phyloP scores from a whole-genome alignment of 2,888 invertebrate species.

The Drosophila dives region DNA sequence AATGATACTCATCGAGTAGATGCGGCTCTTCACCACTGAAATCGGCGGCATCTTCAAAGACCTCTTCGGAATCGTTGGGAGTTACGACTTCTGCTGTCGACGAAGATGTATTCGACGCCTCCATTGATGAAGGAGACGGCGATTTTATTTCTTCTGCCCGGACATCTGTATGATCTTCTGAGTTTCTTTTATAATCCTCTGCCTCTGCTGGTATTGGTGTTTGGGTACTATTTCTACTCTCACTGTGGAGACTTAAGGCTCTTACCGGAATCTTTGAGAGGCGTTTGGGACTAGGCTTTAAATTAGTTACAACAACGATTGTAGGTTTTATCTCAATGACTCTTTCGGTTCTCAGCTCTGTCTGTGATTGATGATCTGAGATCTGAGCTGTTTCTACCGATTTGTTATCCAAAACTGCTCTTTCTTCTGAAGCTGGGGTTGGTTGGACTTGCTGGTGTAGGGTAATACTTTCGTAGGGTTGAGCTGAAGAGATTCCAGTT shows the following conservation, averaged over 20 bases:
- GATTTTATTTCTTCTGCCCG: background rate
- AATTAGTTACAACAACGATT: background rate
- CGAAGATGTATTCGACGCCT: background rate
- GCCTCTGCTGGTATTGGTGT: constrained; percentile 30
- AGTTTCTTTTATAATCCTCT: background rate
- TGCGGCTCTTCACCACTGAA: constrained; percentile 65
- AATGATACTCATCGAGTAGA: constrained; percentile 55
- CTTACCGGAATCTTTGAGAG: constrained; percentile 81
- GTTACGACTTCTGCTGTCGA: constrained; percentile 15
- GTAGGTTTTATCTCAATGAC: constrained; percentile 5
- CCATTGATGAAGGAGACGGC: background rate
- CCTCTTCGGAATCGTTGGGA: constrained; percentile 59
- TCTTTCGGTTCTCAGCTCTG: constrained; percentile 1
- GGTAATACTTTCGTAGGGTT: too few relatives aligned
- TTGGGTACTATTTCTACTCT: constrained; percentile 37
- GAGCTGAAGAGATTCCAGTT: background rate
- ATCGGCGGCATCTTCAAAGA: constrained; percentile 77
- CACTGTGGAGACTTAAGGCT: constrained; percentile 65
- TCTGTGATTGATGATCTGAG: background rate
- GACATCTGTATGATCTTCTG: background rate
- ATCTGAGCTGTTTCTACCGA: background rate
- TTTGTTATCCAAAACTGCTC: too few relatives aligned
- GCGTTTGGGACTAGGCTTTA: constrained; percentile 53
- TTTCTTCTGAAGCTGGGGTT: background rate
- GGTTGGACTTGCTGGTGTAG: background rate